A percentile compares a stretch with the other conserved stretches of the same genome.
phyloP scores from a whole-genome alignment of 2,888 invertebrate genomes.

The Listrodromus nycthemerus region DNA sequence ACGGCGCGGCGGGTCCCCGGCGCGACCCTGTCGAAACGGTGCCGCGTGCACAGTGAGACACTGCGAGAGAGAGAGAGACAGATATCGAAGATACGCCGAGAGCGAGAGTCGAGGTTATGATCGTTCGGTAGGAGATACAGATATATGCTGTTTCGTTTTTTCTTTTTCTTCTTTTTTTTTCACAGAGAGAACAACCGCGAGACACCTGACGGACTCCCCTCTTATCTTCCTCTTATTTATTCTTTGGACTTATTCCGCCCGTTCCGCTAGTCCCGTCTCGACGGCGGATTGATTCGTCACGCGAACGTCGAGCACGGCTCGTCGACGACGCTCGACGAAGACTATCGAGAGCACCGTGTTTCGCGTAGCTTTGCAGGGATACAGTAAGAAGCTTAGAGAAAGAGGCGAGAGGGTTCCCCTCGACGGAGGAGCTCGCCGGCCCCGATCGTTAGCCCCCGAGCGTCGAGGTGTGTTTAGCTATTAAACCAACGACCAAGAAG shows the following conservation, averaged over 20 bases:
- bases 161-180: constrained; percentile 12
- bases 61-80: background rate
- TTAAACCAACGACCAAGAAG: constrained; percentile 54
- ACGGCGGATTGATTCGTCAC: constrained; percentile 54
- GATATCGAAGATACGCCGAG: constrained; percentile 1
- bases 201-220: constrained; percentile 51
- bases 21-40: constrained; percentile 63
- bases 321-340: constrained; percentile 9
- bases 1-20: constrained; percentile 51
- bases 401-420: constrained; percentile 36
- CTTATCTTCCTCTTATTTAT: constrained; percentile 62
- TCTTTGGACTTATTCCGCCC: constrained; percentile 49
- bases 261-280: constrained; percentile 62
- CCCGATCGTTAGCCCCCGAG: constrained; percentile 63
- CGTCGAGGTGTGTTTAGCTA: constrained; percentile 64
- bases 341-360: background rate
- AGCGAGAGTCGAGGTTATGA: background rate
- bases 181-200: constrained; percentile 17
- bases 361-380: background rate
- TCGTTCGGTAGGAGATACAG: constrained; percentile 1
- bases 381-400: constrained; percentile 14
- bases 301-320: constrained; percentile 21
- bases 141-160: background rate
- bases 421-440: constrained; percentile 54
- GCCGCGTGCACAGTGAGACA: constrained; percentile 58